phyloP scores from a whole-genome alignment of 2,113 vertebrate species.

The Corythoichthys haematopterus region DNA sequence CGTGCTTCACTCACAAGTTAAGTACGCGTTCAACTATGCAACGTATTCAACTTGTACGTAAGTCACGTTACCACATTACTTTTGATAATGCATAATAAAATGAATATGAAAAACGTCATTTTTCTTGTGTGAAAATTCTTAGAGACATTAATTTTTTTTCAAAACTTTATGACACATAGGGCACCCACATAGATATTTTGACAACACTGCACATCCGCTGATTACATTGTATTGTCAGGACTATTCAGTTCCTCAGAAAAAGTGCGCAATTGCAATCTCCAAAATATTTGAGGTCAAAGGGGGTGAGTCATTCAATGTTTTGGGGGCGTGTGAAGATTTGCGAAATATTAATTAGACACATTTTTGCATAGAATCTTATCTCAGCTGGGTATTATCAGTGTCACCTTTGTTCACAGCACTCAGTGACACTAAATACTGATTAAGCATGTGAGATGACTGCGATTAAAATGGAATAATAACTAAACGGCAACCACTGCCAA shows the following conservation, averaged over 20 bases:
- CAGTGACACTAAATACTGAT: constrained; percentile 48
- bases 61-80: no score
- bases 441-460: constrained; percentile 46
- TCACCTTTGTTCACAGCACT: constrained; percentile 43
- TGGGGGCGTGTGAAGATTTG: not conserved
- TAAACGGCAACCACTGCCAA: constrained; percentile 22
- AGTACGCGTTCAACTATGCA: no score
- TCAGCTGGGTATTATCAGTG: constrained; percentile 45
- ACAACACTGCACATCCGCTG: constrained; percentile 1
- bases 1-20: no score
- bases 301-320: not conserved
- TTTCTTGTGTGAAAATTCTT: no score
- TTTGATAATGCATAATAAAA: no score
- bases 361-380: constrained; percentile 46
- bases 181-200: not conserved
- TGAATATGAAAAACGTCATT: no score
- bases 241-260: constrained; percentile 1
- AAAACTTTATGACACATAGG: not conserved
- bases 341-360: constrained; percentile 17
- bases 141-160: not conserved
- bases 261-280: not conserved
- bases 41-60: no score
- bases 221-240: not conserved
- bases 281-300: constrained; percentile 6
- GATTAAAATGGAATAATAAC: constrained; percentile 20